Evolutionary conservation across 2,888 invertebrate genomes (phyloP), one percentile per base, ranked within the genome.

Genomic region (Monoplex corrugatus): DNA sequence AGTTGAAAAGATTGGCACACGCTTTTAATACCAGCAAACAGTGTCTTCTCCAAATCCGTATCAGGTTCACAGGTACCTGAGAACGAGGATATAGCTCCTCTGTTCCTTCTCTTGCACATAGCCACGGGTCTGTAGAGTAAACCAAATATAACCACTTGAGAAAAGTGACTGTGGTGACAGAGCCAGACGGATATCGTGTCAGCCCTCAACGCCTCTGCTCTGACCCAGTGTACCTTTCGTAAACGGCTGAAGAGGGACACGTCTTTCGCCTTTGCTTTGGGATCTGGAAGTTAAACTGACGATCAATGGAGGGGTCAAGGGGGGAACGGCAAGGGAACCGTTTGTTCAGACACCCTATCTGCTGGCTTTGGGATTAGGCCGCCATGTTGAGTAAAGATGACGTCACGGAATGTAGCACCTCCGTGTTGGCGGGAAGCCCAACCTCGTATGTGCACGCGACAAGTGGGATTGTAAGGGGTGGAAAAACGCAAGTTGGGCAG

Each of bases 311-410:
- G 68, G 38, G 78, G 78, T 38, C 28, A 78, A 2, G 19, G 78
- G 38, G 40, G 78, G 78, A 10, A 38, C 2, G 3, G 78, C 5
- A n/a, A n/a, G n/a, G 78, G 78, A 19, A 38, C 32, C 6, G 78
- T 78, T 78, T 78, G 78, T 13, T 6, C 78, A 38, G 78, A 78
- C 78, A 78, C 78, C 78, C 78, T 35, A 35, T 78, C 78, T 35
- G 78, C 32, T 78, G 78, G 32, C 78, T 78, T 35, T 38, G 38
- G 78, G 78, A 78, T 78, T 78, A 78, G 35, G 5, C 78, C 35
- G 78, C 38, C 78, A 35, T 38, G 35, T 38, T 78, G 78, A 38
- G 78, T 28, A 78, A 78, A 78, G 78, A 35, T 78, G 78, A 78
- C 35, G 78, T 35, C 78, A 78, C 35, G 40, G 78, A 78, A 78